Evolutionary conservation across 2,113 vertebrate genomes (phyloP).

Genomic region (Erythrocebus patas): DNA sequence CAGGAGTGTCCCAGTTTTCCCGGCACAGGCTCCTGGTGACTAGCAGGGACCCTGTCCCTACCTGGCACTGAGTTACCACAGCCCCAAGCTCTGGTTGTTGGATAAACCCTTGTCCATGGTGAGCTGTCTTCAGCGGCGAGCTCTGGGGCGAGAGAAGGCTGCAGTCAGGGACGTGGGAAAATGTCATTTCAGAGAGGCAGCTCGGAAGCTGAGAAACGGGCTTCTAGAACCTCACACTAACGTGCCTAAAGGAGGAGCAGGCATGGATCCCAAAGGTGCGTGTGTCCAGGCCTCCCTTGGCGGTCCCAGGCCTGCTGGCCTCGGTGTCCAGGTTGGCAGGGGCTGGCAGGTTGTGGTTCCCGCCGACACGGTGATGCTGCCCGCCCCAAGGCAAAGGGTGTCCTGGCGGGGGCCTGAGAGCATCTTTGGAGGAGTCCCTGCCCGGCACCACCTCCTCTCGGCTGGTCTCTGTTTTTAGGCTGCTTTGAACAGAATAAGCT

Average conservation of each 20-base stretch:
- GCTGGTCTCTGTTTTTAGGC: neutral
- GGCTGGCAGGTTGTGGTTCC: neutral
- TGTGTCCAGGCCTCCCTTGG: accelerated
- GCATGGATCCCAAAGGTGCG: accelerated
- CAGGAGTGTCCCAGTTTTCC: neutral
- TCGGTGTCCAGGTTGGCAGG: neutral
- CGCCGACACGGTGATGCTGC: accelerated
- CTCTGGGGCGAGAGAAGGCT: accelerated
- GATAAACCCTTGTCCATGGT: neutral
- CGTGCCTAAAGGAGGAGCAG: accelerated
- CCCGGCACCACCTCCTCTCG: neutral
- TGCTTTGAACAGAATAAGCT: neutral
- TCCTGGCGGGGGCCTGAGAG: neutral
- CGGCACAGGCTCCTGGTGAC: accelerated
- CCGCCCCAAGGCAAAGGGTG: neutral
- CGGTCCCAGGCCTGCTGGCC: accelerated
- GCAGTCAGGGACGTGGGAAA: accelerated
- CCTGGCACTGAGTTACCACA: neutral
- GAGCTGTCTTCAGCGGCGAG: accelerated
- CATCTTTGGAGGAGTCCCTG: too few species aligned
- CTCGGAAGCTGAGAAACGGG: neutral
- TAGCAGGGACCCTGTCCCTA: neutral
- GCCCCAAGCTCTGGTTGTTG: neutral
- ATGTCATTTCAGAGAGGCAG: accelerated
- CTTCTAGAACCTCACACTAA: neutral